Base-by-base conservation (phyloP, 2,113 vertebrate genomes). In the Peromyscus polionotus region DNA sequence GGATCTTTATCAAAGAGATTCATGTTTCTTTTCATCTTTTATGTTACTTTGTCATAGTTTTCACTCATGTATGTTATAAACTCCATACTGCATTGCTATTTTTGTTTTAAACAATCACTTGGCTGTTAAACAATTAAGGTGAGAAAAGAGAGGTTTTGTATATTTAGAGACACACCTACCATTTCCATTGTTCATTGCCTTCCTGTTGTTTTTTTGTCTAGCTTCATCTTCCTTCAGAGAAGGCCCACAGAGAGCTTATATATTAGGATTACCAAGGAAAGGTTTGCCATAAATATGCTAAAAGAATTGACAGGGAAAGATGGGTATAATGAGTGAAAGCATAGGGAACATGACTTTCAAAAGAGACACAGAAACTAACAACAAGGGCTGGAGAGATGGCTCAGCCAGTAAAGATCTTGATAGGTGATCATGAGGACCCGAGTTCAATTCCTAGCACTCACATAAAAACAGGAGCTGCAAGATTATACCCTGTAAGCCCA, bases 31-130 rank as follows among this genome's bases (percentile, higher is more conserved):
- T 19, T 95, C 51, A 68, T 91, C 26, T 59, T 70, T 94, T 75
- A 79, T 79, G 33, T 17, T 84, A 45, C 83, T 42, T 13, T 54
- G 1, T 76, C 48, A 42, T 91, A 68, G 70, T 84, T 96, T 90
- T 91, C 87, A 95, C 54, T 88, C 45, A n/a, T 22, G 54, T 75
- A 39, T 90, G 75, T 88, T 77, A 84, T 68, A 89, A 89, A 80
- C 33, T 73, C 67, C 42, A 88, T 22, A 84, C 42, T 61, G 45
- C 3, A 51, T 72, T 94, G 54, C 48, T 96, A 79, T 84, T 85
- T 89, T 89, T 89, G 84, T 67, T 97, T 94, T 95, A 59, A 92
- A 91, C 5, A 75, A 48, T 95, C 65, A 63, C 13, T 97, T 95
- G 54, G 88, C 61, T 93, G 54, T 76, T 75, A 97, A 85, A 33